A percentile compares a stretch with the other conserved stretches of the same genome.
Evolutionary conservation across 2,797 vertebrate genomes (phyloP).

Genomic region (Trichosurus vulpecula): DNA sequence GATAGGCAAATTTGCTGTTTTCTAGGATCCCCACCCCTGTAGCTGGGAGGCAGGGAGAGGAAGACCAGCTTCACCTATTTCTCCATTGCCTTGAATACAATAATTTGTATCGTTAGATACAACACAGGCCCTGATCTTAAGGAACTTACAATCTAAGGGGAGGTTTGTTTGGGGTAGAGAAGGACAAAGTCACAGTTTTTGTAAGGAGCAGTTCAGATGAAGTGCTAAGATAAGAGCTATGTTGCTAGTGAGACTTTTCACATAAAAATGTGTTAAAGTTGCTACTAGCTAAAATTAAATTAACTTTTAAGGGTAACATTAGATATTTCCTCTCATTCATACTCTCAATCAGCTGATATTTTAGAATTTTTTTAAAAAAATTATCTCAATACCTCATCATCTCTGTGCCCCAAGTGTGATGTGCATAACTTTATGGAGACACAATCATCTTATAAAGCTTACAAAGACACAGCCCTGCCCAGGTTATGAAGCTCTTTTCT

Average conservation of each 20-base stretch:
- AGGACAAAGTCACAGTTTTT: not conserved
- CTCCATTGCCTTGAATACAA: not conserved
- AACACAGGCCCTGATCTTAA: not conserved
- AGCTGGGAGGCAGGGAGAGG: not conserved
- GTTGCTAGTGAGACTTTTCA: not conserved
- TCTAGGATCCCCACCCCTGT: not conserved
- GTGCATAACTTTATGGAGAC: not conserved
- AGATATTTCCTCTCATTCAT: slow-evolving; percentile 20
- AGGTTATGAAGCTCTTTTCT: not conserved
- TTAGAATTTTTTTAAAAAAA: slow-evolving; percentile 2
- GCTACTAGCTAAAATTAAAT: not conserved
- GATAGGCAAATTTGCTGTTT: not conserved
- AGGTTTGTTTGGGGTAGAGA: not conserved
- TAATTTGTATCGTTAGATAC: not conserved
- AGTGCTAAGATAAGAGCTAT: not conserved
- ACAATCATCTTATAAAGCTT: not conserved
- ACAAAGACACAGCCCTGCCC: not conserved
- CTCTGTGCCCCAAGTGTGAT: not conserved
- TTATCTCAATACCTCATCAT: not conserved
- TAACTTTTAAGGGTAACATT: slow-evolving; percentile 38
- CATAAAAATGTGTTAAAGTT: slow-evolving; percentile 5
- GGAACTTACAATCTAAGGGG: not conserved
- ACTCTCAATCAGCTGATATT: not conserved
- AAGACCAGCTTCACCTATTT: not conserved
- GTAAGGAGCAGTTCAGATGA: not conserved